Conservation (phyloP, 2,888 invertebrate genomes). For the Hedya salicella region DNA sequence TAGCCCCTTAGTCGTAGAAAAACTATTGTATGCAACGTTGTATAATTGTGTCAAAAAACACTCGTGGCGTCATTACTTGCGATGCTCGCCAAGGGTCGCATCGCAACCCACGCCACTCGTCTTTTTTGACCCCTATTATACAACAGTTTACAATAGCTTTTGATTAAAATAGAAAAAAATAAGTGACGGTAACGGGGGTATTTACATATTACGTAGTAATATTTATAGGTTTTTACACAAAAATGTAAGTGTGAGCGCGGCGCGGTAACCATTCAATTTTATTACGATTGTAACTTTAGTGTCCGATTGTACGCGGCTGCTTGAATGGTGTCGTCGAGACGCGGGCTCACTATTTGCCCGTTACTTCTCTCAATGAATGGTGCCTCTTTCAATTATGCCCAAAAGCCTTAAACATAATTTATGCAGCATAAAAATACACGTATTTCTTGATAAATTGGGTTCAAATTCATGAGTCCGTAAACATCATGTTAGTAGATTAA, state of each 20-base stretch:
- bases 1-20: too few relatives aligned
- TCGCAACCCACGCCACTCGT: too few relatives aligned
- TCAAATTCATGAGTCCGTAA: conserved; percentile 12
- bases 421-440: conserved; percentile 56
- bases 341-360: conserved; percentile 80
- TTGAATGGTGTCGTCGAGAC: conserved; percentile 79
- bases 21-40: too few relatives aligned
- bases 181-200: too few relatives aligned
- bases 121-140: too few relatives aligned
- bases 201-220: not conserved
- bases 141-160: too few relatives aligned
- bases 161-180: too few relatives aligned
- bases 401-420: conserved; percentile 64
- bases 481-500: conserved; percentile 49
- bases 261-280: not conserved
- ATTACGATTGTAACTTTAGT: conserved; percentile 46
- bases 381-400: conserved; percentile 67
- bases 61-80: too few relatives aligned
- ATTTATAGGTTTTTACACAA: not conserved
- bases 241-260: not conserved
- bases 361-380: conserved; percentile 83
- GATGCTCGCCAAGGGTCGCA: too few relatives aligned
- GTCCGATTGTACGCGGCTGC: conserved; percentile 66
- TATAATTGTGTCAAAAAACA: too few relatives aligned
- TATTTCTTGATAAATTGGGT: conserved; percentile 46